Conservation (phyloP, 2,888 invertebrate species). For the Yponomeuta cagnagella region DNA sequence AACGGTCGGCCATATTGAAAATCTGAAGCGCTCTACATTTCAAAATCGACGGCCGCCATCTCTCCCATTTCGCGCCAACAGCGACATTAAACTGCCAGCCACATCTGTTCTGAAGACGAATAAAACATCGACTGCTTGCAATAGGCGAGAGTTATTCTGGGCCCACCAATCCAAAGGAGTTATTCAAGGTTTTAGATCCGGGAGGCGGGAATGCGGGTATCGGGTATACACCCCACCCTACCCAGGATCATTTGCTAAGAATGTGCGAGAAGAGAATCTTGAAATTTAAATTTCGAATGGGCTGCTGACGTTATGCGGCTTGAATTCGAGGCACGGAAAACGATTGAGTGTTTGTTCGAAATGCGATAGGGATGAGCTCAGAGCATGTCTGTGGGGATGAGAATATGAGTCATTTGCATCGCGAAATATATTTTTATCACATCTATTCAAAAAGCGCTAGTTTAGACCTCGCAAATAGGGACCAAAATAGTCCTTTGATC, state of each 20-base stretch:
- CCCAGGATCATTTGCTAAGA: constrained; percentile 10
- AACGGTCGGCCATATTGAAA: neutral
- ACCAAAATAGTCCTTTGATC: no score
- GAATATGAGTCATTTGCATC: neutral
- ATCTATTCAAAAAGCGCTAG: no score
- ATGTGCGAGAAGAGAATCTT: constrained; percentile 2
- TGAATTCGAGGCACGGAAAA: neutral
- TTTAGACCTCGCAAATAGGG: no score
- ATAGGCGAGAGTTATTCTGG: constrained; percentile 50
- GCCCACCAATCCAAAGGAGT: constrained; percentile 55
- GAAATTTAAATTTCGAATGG: constrained; percentile 9
- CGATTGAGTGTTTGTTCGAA: neutral
- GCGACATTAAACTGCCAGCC: neutral
- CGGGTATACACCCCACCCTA: constrained; percentile 27
- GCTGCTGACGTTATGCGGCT: neutral
- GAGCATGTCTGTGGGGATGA: neutral
- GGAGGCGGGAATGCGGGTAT: constrained; percentile 42
- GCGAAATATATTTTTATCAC: neutral
- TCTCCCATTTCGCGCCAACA: neutral
- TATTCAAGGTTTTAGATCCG: constrained; percentile 44
- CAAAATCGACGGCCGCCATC: neutral
- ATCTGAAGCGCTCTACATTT: neutral
- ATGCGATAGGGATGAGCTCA: neutral
- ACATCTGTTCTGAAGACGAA: constrained; percentile 1
- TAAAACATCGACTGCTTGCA: constrained; percentile 18